A percentile compares a stretch with the other conserved stretches of the same genome.
These are phyloP conservation scores for Corythornis madagascariensis DNA, from an alignment of 2,113 vertebrate genomes.

Conservation along the genomic window DNA sequence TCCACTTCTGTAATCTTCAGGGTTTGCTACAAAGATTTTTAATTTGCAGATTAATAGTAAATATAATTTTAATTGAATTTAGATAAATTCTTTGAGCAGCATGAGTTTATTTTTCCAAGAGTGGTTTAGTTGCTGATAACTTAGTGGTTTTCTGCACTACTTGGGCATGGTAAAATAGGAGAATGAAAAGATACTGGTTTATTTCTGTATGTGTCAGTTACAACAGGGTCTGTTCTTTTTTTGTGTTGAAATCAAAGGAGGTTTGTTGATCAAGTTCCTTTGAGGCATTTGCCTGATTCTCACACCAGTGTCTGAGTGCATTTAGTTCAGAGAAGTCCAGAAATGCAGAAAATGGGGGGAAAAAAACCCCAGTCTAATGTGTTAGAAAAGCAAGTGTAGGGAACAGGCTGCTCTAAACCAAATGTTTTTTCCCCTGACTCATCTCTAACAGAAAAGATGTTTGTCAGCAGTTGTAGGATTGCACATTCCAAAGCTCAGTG, in stretches of 20 bases:
- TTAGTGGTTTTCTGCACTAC: background rate
- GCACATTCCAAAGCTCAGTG: background rate
- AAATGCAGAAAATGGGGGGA: background rate
- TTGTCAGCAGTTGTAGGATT: background rate
- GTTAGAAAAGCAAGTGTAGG: background rate
- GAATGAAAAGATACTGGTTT: background rate
- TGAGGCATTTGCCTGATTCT: background rate
- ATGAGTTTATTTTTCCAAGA: background rate
- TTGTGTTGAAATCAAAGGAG: background rate
- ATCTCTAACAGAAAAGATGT: background rate
- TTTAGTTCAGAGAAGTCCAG: background rate
- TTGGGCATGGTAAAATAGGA: background rate
- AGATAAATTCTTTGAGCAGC: background rate
- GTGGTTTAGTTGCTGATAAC: background rate
- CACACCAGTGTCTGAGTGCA: background rate
- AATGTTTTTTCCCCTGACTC: background rate
- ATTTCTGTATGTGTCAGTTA: background rate
- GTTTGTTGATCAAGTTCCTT: background rate
- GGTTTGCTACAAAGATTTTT: background rate
- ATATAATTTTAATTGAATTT: background rate
- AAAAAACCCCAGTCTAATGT: accelerated
- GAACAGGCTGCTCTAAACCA: background rate
- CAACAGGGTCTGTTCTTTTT: background rate
- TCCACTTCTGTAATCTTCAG: background rate
- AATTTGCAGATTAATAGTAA: background rate